These are phyloP conservation scores for Antennarius striatus DNA, from an alignment of 2,113 vertebrate species.

Conservation along the genomic window DNA sequence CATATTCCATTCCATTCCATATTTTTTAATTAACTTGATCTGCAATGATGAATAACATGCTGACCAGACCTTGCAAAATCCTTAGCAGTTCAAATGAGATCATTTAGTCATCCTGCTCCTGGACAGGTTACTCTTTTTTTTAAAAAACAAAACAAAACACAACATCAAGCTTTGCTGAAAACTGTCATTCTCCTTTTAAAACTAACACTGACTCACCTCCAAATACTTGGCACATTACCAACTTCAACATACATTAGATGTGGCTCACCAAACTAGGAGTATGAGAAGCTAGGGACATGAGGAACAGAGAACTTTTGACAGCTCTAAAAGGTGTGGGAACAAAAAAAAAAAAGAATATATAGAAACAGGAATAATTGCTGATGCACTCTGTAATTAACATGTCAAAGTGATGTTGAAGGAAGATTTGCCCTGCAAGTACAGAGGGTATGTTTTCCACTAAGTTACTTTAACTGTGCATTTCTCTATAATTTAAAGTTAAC, in stretches of 20 bases:
- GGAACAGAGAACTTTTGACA: slow-evolving; percentile 39
- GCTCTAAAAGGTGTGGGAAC: slow-evolving; percentile 54
- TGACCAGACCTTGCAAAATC: too few species aligned
- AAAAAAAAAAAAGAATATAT: slow-evolving; percentile 18
- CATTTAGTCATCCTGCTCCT: slow-evolving; percentile 18
- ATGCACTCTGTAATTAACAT: slow-evolving; percentile 62
- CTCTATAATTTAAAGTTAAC: too few species aligned
- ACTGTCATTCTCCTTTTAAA: slow-evolving; percentile 56
- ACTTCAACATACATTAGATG: slow-evolving; percentile 48
- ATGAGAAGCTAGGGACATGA: slow-evolving; percentile 24
- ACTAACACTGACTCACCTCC: slow-evolving; percentile 49
- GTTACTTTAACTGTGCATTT: too few species aligned
- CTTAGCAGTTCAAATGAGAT: slow-evolving; percentile 11
- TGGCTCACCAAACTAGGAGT: slow-evolving; percentile 16
- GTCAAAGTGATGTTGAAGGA: slow-evolving; percentile 49
- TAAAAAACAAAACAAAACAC: background rate
- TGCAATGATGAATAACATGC: too few species aligned
- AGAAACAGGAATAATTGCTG: slow-evolving; percentile 54
- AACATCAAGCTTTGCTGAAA: slow-evolving; percentile 44
- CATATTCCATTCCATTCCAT: too few species aligned
- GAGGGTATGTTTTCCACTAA: background rate
- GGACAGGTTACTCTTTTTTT: slow-evolving; percentile 5
- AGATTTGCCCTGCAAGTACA: slow-evolving; percentile 32
- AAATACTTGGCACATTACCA: slow-evolving; percentile 49
- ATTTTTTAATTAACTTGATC: too few species aligned